Percentiles rank a stretch among this genome's conserved stretches.
phyloP scores from a whole-genome alignment of 2,797 vertebrate species.

The Chelmon rostratus region DNA sequence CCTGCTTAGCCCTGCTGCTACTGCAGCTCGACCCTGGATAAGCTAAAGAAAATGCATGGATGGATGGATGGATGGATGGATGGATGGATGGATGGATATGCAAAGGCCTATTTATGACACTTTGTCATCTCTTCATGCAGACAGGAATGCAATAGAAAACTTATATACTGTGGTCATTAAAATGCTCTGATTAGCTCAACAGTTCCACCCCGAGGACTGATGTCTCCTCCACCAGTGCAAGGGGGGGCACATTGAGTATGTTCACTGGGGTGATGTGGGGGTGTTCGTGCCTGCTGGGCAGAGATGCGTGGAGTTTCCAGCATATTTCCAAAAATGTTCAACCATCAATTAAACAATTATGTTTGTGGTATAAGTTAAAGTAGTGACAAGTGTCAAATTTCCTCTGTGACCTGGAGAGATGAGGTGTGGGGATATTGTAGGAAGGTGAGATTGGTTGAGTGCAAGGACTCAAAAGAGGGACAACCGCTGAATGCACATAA shows the following conservation, averaged over 20 bases:
- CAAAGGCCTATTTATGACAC: background rate
- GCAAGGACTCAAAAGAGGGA: conserved; percentile 15
- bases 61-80: too few relatives aligned
- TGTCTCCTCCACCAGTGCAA: background rate
- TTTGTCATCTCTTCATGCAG: background rate
- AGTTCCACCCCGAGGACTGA: background rate
- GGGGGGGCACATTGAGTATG: background rate
- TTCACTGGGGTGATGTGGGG: background rate
- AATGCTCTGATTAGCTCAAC: background rate
- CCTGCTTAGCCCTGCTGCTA: too few relatives aligned
- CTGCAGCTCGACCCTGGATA: too few relatives aligned
- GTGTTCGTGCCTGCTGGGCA: background rate
- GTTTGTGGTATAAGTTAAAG: conserved; percentile 32
- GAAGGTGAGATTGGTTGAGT: conserved; percentile 43
- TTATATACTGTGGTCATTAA: background rate
- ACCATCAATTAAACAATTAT: background rate
- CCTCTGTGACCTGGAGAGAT: conserved; percentile 35
- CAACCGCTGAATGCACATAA: conserved; percentile 59
- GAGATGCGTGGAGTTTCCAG: background rate
- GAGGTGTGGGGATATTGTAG: conserved; percentile 55
- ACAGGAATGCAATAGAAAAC: background rate
- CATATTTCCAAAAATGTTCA: background rate
- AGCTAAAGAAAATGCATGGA: too few relatives aligned
- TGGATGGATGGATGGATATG: background rate
- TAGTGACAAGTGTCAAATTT: conserved; percentile 55